Percentiles rank a stretch among this genome's conserved stretches.
Evolutionary conservation across 2,888 invertebrate genomes (phyloP).

Genomic region (Hesperia comma): DNA sequence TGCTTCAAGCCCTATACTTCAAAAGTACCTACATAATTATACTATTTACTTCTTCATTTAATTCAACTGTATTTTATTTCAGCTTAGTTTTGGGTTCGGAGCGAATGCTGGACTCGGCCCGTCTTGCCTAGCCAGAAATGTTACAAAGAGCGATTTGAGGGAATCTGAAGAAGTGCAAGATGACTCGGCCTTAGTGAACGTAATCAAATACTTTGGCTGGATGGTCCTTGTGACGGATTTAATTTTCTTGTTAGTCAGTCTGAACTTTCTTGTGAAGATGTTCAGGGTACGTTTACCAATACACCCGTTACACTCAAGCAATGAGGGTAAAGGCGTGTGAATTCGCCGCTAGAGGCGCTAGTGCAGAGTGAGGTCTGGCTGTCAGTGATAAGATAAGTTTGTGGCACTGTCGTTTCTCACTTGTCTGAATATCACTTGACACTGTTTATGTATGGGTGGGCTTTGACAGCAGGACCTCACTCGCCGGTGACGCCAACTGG

Average conservation of each 20-base stretch:
- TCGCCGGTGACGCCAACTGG: too few relatives aligned
- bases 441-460: too few relatives aligned
- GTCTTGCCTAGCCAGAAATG: constrained; percentile 52
- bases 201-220: constrained; percentile 57
- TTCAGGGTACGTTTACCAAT: constrained; percentile 49
- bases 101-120: constrained; percentile 60
- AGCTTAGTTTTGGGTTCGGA: constrained; percentile 69
- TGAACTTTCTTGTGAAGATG: constrained; percentile 53
- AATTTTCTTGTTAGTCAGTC: constrained; percentile 51
- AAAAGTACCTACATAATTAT: too few relatives aligned
- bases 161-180: constrained; percentile 7
- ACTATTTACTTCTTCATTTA: neutral
- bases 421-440: too few relatives aligned
- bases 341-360: too few relatives aligned
- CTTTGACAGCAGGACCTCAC: too few relatives aligned
- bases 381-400: too few relatives aligned
- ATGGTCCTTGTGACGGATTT: constrained; percentile 54
- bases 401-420: too few relatives aligned
- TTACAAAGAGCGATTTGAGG: constrained; percentile 16
- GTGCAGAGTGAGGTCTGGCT: too few relatives aligned
- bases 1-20: too few relatives aligned
- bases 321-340: too few relatives aligned
- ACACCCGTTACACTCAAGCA: neutral
- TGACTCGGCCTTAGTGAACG: constrained; percentile 41
- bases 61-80: constrained; percentile 36